Evolutionary conservation across 2,888 invertebrate genomes (phyloP).

Genomic region (Acanthopleura granulata): DNA sequence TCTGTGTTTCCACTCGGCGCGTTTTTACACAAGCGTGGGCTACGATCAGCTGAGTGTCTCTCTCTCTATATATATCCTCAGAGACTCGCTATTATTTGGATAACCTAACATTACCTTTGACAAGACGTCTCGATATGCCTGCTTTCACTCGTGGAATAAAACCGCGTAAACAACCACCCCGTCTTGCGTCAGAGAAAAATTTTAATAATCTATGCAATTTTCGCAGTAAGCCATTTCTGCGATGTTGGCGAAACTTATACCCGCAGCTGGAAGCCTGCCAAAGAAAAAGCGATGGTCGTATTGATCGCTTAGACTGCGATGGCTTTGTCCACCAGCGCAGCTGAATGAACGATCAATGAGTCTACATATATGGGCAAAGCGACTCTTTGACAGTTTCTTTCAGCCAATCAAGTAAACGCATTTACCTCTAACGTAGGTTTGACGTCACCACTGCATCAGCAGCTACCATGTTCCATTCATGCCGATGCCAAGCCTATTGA

Average conservation of each 20-base stretch:
- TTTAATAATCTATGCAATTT: conserved; percentile 15
- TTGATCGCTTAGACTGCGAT: background rate
- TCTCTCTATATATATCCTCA: background rate
- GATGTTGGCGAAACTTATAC: background rate
- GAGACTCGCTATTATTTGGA: too few relatives aligned
- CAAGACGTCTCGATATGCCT: too few relatives aligned
- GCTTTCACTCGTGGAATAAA: too few relatives aligned
- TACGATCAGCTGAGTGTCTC: background rate
- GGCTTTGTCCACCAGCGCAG: background rate
- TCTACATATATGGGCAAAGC: conserved; percentile 10
- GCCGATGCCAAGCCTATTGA: background rate
- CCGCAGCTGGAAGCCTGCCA: background rate
- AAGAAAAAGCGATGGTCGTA: background rate
- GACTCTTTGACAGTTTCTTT: background rate
- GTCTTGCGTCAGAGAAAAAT: conserved; percentile 13
- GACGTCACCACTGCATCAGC: background rate
- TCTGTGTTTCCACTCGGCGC: too few relatives aligned
- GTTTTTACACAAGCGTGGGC: background rate
- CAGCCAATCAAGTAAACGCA: conserved; percentile 8
- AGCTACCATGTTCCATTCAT: conserved; percentile 3
- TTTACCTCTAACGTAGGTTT: conserved; percentile 3
- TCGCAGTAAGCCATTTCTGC: background rate
- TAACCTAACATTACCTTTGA: too few relatives aligned
- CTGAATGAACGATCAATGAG: conserved; percentile 15
- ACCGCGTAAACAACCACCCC: background rate